Evolutionary conservation across 1,140 invertebrate genomes (phyloP), one percentile per base, ranked within the genome.

Genomic region (Ylistrum balloti): DNA sequence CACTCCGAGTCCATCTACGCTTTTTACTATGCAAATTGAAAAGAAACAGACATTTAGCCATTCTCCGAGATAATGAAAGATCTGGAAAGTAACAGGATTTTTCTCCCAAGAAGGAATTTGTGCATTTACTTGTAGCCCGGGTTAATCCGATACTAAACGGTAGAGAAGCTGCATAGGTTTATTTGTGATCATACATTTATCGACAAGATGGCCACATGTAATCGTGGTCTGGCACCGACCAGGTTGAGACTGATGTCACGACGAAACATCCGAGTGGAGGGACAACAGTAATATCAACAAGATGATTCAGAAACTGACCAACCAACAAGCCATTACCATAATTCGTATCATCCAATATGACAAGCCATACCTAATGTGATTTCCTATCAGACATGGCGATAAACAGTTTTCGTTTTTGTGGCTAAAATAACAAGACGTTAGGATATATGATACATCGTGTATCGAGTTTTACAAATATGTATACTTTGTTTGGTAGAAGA

Each of bases 1-100:
- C 56, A 74, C 56, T 28, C 56, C 17, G 56, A 28, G 56, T 74
- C 56, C 56, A 74, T 74, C 56, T 74, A n/a, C 22, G 56, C 56
- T 74, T 74, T 74, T 74, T 74, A 74, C 56, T 74, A 74, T 74
- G 56, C 56, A 74, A 74, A 74, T 74, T 74, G 56, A 74, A 74
- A 74, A 74, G 56, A 74, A 74, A 74, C 56, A 74, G 56, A 74
- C 56, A 74, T 74, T 74, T 74, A 74, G 56, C 56, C 56, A 74
- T 74, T 74, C 56, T 74, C 56, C 13, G 56, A 74, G 56, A 74
- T 74, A 74, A 74, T 74, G 56, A 74, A 74, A 74, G 56, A 74
- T 74, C 56, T 74, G 56, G 56, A 74, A 74, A 74, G 56, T 74
- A 74, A 74, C 56, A 74, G 56, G 56, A 74, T 74, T 74, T 74